Base-by-base conservation (phyloP, 2,888 invertebrate species). In the Choreutis nemorana region DNA sequence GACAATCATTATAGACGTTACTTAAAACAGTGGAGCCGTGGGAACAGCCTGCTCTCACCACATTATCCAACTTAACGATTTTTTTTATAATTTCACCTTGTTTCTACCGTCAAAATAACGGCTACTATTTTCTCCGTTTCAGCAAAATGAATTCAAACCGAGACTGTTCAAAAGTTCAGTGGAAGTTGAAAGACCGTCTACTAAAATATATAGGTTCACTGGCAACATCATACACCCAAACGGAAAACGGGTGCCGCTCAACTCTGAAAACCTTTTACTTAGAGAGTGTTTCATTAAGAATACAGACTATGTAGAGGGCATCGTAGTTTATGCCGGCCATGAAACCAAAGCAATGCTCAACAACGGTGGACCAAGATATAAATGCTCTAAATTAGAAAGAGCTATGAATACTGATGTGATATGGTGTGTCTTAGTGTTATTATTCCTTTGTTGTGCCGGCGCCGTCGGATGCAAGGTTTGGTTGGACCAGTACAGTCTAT, bases 261-360 rank as follows among this genome's bases (percentile, higher is more conserved):
- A 86, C 48, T 92, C 94, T 30, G 94, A 95, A 51, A 94, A 97
- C 79, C 84, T 98, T 41, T 78, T 98, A 44, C 84, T 98, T 37
- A 82, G 97, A 52, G 97, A 97, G 60, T 97, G 97, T 66, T 85
- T 91, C 41, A 83, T 98, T 46, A 94, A 97, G 77, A 98, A 98
- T 68, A 97, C 98, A 6, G 96, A 97, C 66, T 97, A 85, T 63
- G 86, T 97, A 22, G 97, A 97, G 64, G 98, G 97, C 32, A 90
- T 98, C 55, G 95, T 97, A 27, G 91, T 98, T 30, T 98, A 98
- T 81, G 95, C 94, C 41, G 91, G 97, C 33, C 94, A 94, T 65
- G 97, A 98, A 80, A 97, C 97, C 9, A 98, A 98, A 75, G 94
- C 97, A 10, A 94, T 97, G 94, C 83, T 97, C 37, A 98, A 97